Percentiles rank a stretch among this genome's conserved stretches.
Conservation (phyloP, 2,113 vertebrate species). For the Empidonax alnorum region DNA sequence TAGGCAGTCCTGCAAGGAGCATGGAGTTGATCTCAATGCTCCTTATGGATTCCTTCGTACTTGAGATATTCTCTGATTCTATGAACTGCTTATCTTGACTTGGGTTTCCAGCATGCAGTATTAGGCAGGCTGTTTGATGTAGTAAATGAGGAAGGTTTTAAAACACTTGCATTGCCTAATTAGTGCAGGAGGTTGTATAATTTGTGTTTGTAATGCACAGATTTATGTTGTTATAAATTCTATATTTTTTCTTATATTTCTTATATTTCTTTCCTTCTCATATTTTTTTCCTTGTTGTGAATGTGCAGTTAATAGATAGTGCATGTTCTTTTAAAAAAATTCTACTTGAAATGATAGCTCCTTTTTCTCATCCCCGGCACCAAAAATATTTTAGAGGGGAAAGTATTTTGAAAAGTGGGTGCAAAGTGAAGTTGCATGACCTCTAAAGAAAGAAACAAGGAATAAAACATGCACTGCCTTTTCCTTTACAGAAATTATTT, state of each 20-base stretch:
- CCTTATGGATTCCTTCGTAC: background rate
- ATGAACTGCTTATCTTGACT: background rate
- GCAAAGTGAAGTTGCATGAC: background rate
- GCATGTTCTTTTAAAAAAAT: background rate
- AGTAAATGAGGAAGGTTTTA: background rate
- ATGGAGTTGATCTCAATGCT: fast-evolving
- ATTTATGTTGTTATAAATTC: background rate
- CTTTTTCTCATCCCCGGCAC: background rate
- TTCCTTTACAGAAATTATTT: background rate
- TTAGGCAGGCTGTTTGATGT: background rate
- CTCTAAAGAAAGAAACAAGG: background rate
- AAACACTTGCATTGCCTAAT: background rate
- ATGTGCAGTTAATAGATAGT: background rate
- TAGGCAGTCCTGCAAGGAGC: background rate
- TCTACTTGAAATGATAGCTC: background rate
- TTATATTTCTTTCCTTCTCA: background rate
- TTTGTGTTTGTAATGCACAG: background rate
- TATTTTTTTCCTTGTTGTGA: background rate
- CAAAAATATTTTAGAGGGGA: background rate
- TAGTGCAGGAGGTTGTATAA: background rate
- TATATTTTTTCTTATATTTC: background rate
- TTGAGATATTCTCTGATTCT: background rate
- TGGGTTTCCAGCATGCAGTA: background rate
- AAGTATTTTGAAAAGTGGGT: background rate
- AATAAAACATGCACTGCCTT: background rate